Conservation (phyloP, 2,797 vertebrate genomes). For the Cyprinodon diabolis region DNA sequence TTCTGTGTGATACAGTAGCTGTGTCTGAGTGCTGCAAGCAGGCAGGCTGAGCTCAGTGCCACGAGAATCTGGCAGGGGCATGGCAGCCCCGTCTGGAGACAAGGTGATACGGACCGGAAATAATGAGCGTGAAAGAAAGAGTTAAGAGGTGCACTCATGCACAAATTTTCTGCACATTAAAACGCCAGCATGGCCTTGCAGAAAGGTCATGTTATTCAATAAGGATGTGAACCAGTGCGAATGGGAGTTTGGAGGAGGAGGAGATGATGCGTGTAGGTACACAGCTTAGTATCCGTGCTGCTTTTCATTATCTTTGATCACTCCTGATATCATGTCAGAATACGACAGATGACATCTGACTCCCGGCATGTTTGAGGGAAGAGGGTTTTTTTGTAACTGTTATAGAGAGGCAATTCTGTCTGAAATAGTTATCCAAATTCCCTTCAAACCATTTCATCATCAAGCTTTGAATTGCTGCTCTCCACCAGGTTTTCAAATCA, state of each 20-base stretch:
- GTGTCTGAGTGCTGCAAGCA: conserved; percentile 51
- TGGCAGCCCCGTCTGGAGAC: conserved; percentile 70
- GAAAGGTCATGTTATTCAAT: conserved; percentile 83
- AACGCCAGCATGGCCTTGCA: conserved; percentile 71
- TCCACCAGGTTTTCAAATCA: conserved; percentile 31
- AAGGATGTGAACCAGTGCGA: conserved; percentile 71
- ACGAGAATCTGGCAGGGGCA: conserved; percentile 63
- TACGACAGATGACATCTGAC: conserved; percentile 73
- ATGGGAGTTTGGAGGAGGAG: conserved; percentile 57
- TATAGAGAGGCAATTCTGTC: conserved; percentile 59
- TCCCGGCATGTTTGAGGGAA: conserved; percentile 63
- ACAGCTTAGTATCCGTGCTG: conserved; percentile 62
- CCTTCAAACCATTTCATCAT: conserved; percentile 57
- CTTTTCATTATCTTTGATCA: conserved; percentile 78
- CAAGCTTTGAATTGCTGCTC: conserved; percentile 51
- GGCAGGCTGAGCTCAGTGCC: conserved; percentile 48
- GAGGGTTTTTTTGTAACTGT: conserved; percentile 58
- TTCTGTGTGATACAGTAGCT: conserved; percentile 18
- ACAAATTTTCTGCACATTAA: conserved; percentile 78
- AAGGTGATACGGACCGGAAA: conserved; percentile 81
- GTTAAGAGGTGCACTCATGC: conserved; percentile 80
- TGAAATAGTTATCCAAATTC: conserved; percentile 68
- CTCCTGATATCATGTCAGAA: conserved; percentile 69
- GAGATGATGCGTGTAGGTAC: conserved; percentile 70
- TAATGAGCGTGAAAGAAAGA: conserved; percentile 80